Evolutionary conservation across 2,888 invertebrate genomes (phyloP).

Genomic region (Eristalis pertinax): DNA sequence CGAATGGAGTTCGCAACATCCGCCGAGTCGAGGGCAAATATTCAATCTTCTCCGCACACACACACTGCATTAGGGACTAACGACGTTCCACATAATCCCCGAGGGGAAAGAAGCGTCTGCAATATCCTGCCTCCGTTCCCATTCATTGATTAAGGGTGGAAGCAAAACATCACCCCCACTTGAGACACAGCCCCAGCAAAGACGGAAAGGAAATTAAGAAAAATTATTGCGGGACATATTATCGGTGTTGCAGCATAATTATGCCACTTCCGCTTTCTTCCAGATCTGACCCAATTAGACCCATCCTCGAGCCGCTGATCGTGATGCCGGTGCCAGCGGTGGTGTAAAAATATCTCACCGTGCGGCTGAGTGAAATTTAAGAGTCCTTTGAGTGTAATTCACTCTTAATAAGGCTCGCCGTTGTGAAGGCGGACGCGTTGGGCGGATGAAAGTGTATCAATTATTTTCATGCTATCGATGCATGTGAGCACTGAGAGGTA

Average conservation of each 20-base stretch:
- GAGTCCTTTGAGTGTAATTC: slow-evolving; percentile 12
- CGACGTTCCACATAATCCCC: background rate
- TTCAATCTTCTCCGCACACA: background rate
- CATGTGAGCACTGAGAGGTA: background rate
- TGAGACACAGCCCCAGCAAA: background rate
- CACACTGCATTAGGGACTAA: background rate
- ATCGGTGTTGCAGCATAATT: slow-evolving; percentile 39
- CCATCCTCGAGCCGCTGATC: background rate
- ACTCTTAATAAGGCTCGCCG: slow-evolving; percentile 31
- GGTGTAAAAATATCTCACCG: background rate
- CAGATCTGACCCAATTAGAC: slow-evolving; percentile 44
- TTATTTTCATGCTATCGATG: slow-evolving; percentile 62
- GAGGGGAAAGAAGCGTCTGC: background rate
- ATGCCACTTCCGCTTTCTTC: slow-evolving; percentile 24
- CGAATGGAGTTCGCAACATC: background rate
- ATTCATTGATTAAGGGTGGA: no score
- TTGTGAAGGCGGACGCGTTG: background rate
- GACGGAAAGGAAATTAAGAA: background rate
- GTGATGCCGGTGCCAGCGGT: background rate
- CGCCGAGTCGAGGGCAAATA: background rate
- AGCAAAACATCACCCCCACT: background rate
- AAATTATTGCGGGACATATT: slow-evolving; percentile 6
- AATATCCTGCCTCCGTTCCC: background rate
- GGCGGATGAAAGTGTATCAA: slow-evolving; percentile 24
- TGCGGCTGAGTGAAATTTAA: slow-evolving; percentile 10